Conservation (phyloP, 2,888 invertebrate genomes). For the Phanerotoma sp. region DNA sequence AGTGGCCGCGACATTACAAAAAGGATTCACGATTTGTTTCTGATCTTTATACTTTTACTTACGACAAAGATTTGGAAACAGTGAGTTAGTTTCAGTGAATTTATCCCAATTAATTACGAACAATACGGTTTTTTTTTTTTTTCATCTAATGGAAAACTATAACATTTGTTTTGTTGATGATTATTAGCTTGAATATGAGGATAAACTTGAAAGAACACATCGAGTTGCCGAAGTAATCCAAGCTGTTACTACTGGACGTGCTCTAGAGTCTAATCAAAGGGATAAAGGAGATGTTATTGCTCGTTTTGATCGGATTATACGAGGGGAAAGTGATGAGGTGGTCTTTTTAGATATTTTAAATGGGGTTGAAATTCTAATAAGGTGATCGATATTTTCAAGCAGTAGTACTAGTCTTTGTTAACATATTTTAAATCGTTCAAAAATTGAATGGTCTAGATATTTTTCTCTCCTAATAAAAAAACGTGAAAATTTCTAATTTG, state of each 20-base stretch:
- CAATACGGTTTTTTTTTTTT: slow-evolving; percentile 11
- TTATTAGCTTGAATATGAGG: neutral
- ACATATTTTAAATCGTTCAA: no score
- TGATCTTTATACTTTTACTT: slow-evolving; percentile 83
- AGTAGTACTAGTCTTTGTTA: no score
- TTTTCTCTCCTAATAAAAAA: no score
- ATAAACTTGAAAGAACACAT: slow-evolving; percentile 4
- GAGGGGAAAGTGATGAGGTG: slow-evolving; percentile 35
- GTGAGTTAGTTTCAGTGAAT: slow-evolving; percentile 48
- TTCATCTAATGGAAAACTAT: no score
- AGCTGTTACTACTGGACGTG: slow-evolving; percentile 41
- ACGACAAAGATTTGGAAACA: slow-evolving; percentile 67
- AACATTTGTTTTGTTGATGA: slow-evolving; percentile 5
- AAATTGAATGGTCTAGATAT: no score
- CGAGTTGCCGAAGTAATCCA: slow-evolving; percentile 42
- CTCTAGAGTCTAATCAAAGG: slow-evolving; percentile 40
- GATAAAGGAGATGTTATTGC: slow-evolving; percentile 51
- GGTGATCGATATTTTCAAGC: no score
- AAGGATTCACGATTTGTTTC: slow-evolving; percentile 81
- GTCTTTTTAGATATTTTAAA: neutral
- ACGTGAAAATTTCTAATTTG: no score
- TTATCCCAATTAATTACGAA: no score
- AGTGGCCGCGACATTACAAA: slow-evolving; percentile 76
- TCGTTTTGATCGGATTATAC: slow-evolving; percentile 41
- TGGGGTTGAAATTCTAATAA: neutral